phyloP scores from a whole-genome alignment of 2,888 invertebrate genomes.

The Agrotis clavis region DNA sequence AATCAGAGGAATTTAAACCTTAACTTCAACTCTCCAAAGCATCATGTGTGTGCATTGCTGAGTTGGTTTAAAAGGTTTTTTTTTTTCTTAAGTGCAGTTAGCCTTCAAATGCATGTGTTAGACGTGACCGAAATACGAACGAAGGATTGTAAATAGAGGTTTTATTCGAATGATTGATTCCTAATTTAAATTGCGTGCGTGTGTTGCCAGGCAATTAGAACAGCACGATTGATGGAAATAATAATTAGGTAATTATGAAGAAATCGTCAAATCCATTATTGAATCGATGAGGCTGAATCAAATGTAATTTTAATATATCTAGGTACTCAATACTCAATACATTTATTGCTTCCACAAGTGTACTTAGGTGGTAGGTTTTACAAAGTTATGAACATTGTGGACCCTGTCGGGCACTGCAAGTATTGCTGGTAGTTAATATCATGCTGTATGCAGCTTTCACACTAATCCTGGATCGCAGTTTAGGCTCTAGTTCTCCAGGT shows the following conservation, averaged over 20 bases:
- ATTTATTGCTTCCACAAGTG: too few species aligned
- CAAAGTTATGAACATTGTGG: too few species aligned
- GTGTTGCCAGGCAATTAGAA: constrained; percentile 38
- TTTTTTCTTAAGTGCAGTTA: constrained; percentile 58
- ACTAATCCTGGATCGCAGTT: too few species aligned
- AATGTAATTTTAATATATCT: too few species aligned
- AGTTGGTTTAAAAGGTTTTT: constrained; percentile 43
- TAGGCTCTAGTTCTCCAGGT: too few species aligned
- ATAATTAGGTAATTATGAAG: background rate
- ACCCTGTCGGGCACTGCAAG: too few species aligned
- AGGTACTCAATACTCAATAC: too few species aligned
- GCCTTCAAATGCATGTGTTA: constrained; percentile 48
- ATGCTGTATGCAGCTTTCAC: too few species aligned
- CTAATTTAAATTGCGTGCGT: constrained; percentile 56
- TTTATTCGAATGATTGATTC: constrained; percentile 56
- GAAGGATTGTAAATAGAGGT: constrained; percentile 44
- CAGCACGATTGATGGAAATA: constrained; percentile 30
- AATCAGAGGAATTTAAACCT: constrained; percentile 52
- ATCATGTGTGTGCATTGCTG: constrained; percentile 30
- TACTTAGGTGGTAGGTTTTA: too few species aligned
- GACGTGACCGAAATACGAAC: constrained; percentile 61
- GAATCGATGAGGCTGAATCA: background rate
- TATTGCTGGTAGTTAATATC: too few species aligned
- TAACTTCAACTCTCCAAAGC: constrained; percentile 41
- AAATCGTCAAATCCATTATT: background rate